phyloP scores from a whole-genome alignment of 1,140 invertebrate genomes.

The Bombus polaris region DNA sequence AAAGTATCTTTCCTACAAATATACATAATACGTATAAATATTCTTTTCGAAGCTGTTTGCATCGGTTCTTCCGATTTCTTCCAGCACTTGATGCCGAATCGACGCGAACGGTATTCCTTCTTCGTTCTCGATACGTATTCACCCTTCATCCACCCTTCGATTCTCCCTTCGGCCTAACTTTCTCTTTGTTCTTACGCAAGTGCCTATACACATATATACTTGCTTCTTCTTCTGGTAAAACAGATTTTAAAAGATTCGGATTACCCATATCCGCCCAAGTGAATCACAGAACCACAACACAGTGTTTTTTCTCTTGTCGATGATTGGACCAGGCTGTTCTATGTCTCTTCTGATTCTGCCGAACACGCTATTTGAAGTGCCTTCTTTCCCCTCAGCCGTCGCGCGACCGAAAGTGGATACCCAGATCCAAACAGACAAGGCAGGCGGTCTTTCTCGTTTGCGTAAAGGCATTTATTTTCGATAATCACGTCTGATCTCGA shows the following conservation, averaged over 20 bases:
- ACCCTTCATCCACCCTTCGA: background rate
- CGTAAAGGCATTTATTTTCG: background rate
- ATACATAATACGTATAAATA: slow-evolving; percentile 6
- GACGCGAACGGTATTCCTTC: background rate
- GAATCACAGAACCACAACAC: slow-evolving; percentile 2
- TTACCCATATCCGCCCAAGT: background rate
- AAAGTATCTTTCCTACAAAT: background rate
- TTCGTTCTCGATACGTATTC: background rate
- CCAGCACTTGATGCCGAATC: slow-evolving; percentile 1
- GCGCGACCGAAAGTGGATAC: background rate
- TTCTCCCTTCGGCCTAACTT: background rate
- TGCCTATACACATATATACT: background rate
- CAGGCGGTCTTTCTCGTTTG: background rate
- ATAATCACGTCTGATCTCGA: background rate
- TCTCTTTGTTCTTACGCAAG: background rate
- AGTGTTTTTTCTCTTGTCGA: background rate
- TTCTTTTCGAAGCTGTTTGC: background rate
- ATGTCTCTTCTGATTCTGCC: background rate
- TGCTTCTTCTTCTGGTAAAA: background rate
- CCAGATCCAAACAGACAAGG: background rate
- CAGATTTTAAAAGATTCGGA: background rate
- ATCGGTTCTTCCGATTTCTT: background rate
- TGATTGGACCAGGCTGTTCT: too few species aligned
- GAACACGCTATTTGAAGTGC: background rate
- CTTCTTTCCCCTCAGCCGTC: too few species aligned